Evolutionary conservation across 2,888 invertebrate species (phyloP), one percentile per base, ranked within the genome.

Genomic region (Anticlea derivata): DNA sequence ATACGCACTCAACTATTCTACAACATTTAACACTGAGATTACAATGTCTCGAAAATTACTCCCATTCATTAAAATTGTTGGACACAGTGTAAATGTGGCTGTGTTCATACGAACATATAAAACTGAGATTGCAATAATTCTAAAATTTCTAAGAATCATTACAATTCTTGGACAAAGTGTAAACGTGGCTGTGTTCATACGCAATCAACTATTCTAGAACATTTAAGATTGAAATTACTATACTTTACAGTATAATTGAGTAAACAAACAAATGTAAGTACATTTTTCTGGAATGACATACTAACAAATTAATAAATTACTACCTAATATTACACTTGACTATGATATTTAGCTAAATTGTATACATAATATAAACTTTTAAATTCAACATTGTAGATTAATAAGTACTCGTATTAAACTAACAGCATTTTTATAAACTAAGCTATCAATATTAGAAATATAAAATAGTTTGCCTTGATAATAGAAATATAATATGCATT

Each of bases 301-400:
- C 13, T 26, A 30, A 23, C 13, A 27, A 29, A 3, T 35, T 10
- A 7, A 40, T 12, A 13, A 23, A 22, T 6, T 26, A 26, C n/a
- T 4, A n/a, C 10, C 26, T 37, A 35, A 29, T 27, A 13, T 29
- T 24, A 35, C 22, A 35, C n/a, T 26, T 23, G 41, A 35, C 34
- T 41, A 48, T 8, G 8, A 39, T 49, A 35, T 12, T 31, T 11
- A 29, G 7, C 29, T 38, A 22, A 11, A 33, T 47, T 43, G 29
- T 38, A 52, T 50, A 56, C 23, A 49, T 51, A 49, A n/a, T n/a
- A n/a, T n/a, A 48, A 41, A 52, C 26, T 49, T 41, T 43, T 5
- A 31, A 46, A 49, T 41, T 43, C 40, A 53, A 46, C 44, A 47
- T 46, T 34, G 29, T 52, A 26, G 33, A 47, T 35, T 44, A 37